Evolutionary conservation across 2,888 invertebrate genomes (phyloP), one percentile per base, ranked within the genome.

Genomic region (Empis livida): DNA sequence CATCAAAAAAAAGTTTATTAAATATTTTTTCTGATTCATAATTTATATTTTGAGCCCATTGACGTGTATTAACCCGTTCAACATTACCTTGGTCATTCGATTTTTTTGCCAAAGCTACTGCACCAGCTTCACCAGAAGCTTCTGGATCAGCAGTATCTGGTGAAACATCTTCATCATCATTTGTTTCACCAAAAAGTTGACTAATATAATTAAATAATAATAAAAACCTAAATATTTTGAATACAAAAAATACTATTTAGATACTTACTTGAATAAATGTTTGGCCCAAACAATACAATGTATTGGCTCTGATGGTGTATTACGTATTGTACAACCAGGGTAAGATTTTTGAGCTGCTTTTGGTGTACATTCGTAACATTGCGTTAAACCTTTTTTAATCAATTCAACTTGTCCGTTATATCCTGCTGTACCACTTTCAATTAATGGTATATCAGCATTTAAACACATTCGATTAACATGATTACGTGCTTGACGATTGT

Each of bases 271-370:
- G 71, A 97, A 99, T 10, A 99, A 77, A 74, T 96, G 95, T 68
- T 99, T 99, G 0, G 95, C 90, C 99, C 99, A 99, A 16, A 99
- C 96, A 56, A 99, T 94, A 67, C 99, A 99, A 70, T 99, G 99
- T 56, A 99, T 95, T 0, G 93, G 93, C 67, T 99, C 97, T 0
- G 95, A 96, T 0, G 99, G 99, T 1, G 99, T 99, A 65, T 99
- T 99, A 39, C 99, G 77, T 56, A 99, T 99, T 2, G 99, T 99
- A 66, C 99, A 99, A 0, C 96, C 95, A 0, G 99, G 97, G 71
- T 82, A 99, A 8, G 89, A 84, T 65, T 93, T 95, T 62, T 92
- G 91, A 15, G 84, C 76, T 9, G 89, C 82, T 68, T 93, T 93
- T 0, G 92, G 91, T 46, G 83, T 82, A 65, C 99, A 99, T 67